Evolutionary conservation across 2,113 vertebrate species (phyloP), one percentile per base, ranked within the genome.

Genomic region (Lagopus muta): DNA sequence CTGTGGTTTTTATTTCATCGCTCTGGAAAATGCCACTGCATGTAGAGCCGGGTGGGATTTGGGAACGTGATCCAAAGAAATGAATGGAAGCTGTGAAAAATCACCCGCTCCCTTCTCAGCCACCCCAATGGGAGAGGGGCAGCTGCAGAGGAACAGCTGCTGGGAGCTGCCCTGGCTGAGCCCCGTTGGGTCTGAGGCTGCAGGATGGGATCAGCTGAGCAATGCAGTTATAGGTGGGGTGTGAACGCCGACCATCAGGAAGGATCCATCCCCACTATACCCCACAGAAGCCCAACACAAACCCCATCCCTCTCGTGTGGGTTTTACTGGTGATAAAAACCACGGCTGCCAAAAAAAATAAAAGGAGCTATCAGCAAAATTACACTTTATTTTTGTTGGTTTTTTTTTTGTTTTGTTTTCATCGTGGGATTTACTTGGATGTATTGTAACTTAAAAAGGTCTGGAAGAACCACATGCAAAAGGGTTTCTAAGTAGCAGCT

Each of bases 251-350:
- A 30, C 0, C 0, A 73, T 11, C 0, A 0, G 40, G 47, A 83
- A 58, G 36, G 69, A 54, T 48, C 64, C 10, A 7, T 18, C 64
- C 42, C 11, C 25, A 55, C 34, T 9, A 8, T 1, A 4, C 32
- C 85, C 27, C 34, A 30, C 32, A 91, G 8, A 9, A 81, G 3
- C 45, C 65, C 0, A 0, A 15, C 5, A 78, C 10, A 9, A 97
- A 94, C 97, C 50, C 0, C 1, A 81, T 16, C 11, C 61, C 50
- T n/a, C 17, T 8, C 11, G 47, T 54, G 42, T 24, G 97, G 95
- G 97, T 98, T 98, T 98, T 98, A 98, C 98, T 98, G 97, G 95
- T 97, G 97, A 93, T 55, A 98, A 97, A 98, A 98, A 98, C 75
- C 78, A 95, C 83, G 97, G 90, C 79, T 98, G n/a, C 60, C 2